phyloP scores from a whole-genome alignment of 1,140 invertebrate genomes.

The Nylanderia fulva region DNA sequence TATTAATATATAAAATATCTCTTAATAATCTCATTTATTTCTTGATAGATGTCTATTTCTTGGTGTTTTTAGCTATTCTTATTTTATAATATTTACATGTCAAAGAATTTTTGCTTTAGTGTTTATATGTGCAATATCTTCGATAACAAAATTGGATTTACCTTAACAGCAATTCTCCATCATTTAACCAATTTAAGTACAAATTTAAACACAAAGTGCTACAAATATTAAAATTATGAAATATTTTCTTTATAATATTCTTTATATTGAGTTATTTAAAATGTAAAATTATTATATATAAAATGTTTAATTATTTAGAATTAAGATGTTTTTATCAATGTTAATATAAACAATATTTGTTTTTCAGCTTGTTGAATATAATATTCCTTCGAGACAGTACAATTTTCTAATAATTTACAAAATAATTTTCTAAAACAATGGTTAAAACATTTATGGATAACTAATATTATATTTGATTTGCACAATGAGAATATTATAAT shows the following conservation, averaged over 20 bases:
- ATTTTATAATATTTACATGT: conserved; percentile 83
- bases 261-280: conserved; percentile 17
- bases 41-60: background rate
- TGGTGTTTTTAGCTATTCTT: no score
- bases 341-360: conserved; percentile 30
- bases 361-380: conserved; percentile 90
- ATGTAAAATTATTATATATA: no score
- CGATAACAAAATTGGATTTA: conserved; percentile 88
- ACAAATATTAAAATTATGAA: conserved; percentile 79
- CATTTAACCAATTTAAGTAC: conserved; percentile 87
- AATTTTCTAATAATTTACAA: conserved; percentile 86
- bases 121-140: conserved; percentile 88
- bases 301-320: no score
- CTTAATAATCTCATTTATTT: no score
- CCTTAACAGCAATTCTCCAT: conserved; percentile 89
- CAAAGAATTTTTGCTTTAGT: conserved; percentile 88
- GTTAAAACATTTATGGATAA: conserved; percentile 85
- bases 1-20: background rate
- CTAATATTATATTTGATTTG: conserved; percentile 87
- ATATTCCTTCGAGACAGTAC: conserved; percentile 86
- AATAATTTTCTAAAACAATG: conserved; percentile 84
- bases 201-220: conserved; percentile 91
- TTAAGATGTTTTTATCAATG: background rate
- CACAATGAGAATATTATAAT: conserved; percentile 88
- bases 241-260: background rate